Evolutionary conservation across 2,888 invertebrate genomes (phyloP).

Genomic region (Zhuqinia jingwanae): DNA sequence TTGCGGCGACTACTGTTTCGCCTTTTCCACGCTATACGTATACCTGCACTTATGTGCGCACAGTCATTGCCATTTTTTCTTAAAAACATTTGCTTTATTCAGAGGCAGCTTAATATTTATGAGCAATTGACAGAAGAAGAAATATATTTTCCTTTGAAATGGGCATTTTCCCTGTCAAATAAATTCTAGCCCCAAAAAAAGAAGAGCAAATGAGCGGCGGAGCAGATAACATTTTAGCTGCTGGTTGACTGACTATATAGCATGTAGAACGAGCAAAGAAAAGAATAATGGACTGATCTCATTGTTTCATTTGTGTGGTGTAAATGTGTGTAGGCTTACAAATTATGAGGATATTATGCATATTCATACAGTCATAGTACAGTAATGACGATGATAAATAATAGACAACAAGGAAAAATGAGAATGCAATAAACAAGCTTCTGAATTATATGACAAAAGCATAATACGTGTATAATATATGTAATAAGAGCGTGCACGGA

Average conservation of each 20-base stretch:
- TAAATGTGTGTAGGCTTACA: constrained; percentile 12
- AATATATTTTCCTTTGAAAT: constrained; percentile 3
- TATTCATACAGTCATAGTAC: constrained; percentile 33
- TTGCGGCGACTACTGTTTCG: constrained; percentile 54
- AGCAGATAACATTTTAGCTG: too few relatives aligned
- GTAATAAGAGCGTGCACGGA: neutral
- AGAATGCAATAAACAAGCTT: constrained; percentile 29
- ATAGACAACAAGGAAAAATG: constrained; percentile 7
- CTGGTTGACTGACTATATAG: neutral
- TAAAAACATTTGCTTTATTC: neutral
- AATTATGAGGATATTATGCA: constrained; percentile 35
- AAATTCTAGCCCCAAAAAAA: constrained; percentile 4
- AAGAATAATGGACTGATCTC: neutral
- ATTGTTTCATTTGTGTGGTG: neutral
- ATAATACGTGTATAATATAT: constrained; percentile 1
- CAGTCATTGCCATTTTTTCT: neutral
- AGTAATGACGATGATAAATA: neutral
- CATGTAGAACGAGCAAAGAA: too few relatives aligned
- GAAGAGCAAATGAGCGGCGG: neutral
- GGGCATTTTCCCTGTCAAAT: constrained; percentile 25
- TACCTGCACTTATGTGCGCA: neutral
- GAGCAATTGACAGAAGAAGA: constrained; percentile 11
- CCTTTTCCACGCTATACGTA: constrained; percentile 11
- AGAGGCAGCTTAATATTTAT: constrained; percentile 1
- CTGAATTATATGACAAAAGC: constrained; percentile 26